These are phyloP conservation scores for Brachypteracias leptosomus DNA, from an alignment of 2,113 vertebrate genomes.

Conservation along the genomic window DNA sequence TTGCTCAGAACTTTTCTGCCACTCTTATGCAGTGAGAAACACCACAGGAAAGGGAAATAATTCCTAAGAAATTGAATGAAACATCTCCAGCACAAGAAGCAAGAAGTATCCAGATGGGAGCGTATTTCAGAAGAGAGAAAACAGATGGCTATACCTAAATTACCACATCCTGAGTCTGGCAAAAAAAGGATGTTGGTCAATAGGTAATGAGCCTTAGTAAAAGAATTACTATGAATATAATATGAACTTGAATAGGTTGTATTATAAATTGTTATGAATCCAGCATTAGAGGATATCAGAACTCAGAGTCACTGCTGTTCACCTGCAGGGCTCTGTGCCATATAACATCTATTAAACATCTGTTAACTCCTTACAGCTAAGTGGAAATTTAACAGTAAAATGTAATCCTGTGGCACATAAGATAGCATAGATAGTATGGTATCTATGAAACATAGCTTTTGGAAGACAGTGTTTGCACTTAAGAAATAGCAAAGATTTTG, in stretches of 20 bases:
- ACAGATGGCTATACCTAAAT: background rate
- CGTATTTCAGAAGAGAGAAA: background rate
- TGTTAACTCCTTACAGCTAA: background rate
- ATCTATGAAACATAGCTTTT: background rate
- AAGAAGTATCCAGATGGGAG: background rate
- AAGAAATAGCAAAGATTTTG: background rate
- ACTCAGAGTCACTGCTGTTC: background rate
- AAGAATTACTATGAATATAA: background rate
- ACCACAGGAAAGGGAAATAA: background rate
- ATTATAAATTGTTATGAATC: background rate
- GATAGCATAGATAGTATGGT: background rate
- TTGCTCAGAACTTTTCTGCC: background rate
- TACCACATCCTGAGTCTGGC: background rate
- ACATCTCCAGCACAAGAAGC: background rate
- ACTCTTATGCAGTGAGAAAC: background rate
- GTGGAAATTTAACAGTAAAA: background rate
- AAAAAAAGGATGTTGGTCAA: background rate
- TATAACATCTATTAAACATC: background rate
- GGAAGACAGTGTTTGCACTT: background rate
- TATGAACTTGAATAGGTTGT: background rate
- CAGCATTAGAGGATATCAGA: background rate
- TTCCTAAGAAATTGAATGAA: background rate
- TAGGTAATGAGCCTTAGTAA: background rate
- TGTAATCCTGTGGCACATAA: background rate
- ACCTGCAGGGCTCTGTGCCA: background rate